Percentiles rank a stretch among this genome's conserved stretches.
phyloP scores from a whole-genome alignment of 2,888 invertebrate genomes.

The Rosalia funebris region DNA sequence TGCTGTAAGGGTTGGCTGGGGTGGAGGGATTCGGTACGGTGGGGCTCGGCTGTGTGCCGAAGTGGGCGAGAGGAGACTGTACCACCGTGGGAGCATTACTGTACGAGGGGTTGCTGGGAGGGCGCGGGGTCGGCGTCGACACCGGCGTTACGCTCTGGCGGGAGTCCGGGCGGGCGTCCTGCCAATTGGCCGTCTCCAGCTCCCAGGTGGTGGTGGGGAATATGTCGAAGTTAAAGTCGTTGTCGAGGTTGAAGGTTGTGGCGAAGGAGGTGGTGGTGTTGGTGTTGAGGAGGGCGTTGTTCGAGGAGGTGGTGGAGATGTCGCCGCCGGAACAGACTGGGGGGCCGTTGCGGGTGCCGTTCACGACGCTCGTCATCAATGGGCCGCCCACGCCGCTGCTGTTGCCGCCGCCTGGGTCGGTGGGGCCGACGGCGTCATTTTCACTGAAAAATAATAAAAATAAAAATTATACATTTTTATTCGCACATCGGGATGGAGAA shows the following conservation, averaged over 20 bases:
- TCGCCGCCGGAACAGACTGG: conserved; percentile 55
- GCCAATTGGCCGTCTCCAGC: conserved; percentile 60
- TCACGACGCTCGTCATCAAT: conserved; percentile 77
- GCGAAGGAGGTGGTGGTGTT: conserved; percentile 44
- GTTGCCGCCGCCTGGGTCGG: conserved; percentile 58
- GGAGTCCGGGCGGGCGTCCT: conserved; percentile 69
- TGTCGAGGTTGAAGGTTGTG: conserved; percentile 51
- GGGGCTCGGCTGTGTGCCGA: conserved; percentile 59
- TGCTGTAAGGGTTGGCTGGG: conserved; percentile 63
- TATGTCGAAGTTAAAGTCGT: conserved; percentile 64
- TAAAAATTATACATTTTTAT: too few relatives aligned
- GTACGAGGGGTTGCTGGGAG: conserved; percentile 48
- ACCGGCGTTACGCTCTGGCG: conserved; percentile 71
- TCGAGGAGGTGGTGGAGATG: conserved; percentile 51
- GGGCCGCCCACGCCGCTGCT: conserved; percentile 72
- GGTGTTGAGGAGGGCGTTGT: conserved; percentile 49
- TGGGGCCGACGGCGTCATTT: conserved; percentile 56
- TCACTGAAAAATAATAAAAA: conserved; percentile 51
- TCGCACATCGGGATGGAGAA: too few relatives aligned
- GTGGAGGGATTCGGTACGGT: conserved; percentile 65
- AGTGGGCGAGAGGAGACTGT: conserved; percentile 56
- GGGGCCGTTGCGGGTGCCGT: conserved; percentile 67
- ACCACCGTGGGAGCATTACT: conserved; percentile 54
- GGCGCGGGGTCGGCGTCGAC: conserved; percentile 70
- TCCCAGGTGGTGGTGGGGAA: conserved; percentile 74